A percentile compares a stretch with the other conserved stretches of the same genome.
Evolutionary conservation across 2,113 vertebrate genomes (phyloP).

Genomic region (Zosterops japonicus): DNA sequence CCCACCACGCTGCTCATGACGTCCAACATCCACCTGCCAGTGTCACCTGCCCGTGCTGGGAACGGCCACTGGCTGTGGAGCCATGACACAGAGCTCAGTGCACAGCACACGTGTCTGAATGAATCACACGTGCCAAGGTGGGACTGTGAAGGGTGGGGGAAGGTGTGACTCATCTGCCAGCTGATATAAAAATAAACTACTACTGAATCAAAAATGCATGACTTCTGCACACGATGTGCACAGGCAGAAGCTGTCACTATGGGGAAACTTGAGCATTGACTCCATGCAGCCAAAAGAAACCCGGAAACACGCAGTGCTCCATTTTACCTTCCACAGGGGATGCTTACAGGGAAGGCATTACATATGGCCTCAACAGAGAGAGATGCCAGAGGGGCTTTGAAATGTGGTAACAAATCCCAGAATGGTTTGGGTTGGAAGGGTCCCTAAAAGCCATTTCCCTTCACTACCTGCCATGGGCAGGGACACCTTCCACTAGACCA

Average conservation of each 20-base stretch:
- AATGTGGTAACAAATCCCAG: neutral
- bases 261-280: neutral
- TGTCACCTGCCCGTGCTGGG: neutral
- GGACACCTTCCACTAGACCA: rapidly evolving
- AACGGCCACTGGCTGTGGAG: neutral
- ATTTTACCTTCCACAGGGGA: neutral
- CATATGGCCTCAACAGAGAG: rapidly evolving
- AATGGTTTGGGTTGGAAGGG: neutral
- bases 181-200: conserved; percentile 44
- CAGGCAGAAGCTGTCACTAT: conserved; percentile 45
- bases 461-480: neutral
- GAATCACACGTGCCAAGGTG: conserved; percentile 7
- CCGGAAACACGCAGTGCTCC: neutral
- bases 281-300: neutral
- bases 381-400: neutral
- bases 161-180: conserved; percentile 40
- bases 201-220: conserved; percentile 2
- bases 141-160: neutral
- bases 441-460: neutral
- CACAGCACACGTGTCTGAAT: neutral
- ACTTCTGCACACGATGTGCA: neutral
- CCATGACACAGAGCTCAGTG: rapidly evolving
- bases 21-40: neutral
- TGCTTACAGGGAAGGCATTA: neutral
- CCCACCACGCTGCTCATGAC: rapidly evolving